phyloP scores from a whole-genome alignment of 2,113 vertebrate species.

The Anarrhichthys ocellatus region DNA sequence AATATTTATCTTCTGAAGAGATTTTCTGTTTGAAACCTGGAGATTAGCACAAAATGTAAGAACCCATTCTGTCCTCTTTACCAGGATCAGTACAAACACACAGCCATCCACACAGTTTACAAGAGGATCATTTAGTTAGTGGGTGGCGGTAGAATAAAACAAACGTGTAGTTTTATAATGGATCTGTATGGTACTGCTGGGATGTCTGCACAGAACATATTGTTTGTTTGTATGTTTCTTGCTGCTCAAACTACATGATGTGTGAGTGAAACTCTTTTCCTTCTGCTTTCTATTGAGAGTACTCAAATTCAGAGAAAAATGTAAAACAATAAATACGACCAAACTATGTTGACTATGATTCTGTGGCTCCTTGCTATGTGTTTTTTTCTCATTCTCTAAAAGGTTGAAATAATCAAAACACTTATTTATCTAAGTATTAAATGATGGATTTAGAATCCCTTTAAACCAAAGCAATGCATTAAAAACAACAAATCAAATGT shows the following conservation, averaged over 20 bases:
- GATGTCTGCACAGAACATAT: conserved; percentile 54
- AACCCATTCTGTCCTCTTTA: conserved; percentile 13
- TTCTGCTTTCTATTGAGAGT: conserved; percentile 45
- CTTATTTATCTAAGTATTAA: neutral
- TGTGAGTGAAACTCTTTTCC: conserved; percentile 68
- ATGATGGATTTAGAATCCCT: neutral
- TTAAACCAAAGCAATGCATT: neutral
- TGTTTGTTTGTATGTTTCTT: conserved; percentile 66
- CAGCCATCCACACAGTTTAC: conserved; percentile 62
- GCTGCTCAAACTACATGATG: conserved; percentile 67
- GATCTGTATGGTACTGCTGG: conserved; percentile 61
- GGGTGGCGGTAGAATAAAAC: conserved; percentile 42
- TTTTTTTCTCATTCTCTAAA: neutral
- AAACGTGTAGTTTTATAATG: conserved; percentile 43
- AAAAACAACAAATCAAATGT: neutral
- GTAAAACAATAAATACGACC: conserved; percentile 64
- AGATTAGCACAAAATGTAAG: conserved; percentile 29
- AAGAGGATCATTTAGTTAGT: conserved; percentile 38
- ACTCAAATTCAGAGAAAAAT: conserved; percentile 30
- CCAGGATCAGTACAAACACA: conserved; percentile 38
- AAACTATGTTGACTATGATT: conserved; percentile 6
- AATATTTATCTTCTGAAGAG: conserved; percentile 54
- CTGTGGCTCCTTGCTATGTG: conserved; percentile 4
- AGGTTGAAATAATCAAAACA: neutral
- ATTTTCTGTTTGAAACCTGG: conserved; percentile 47